Conservation (phyloP, 2,113 vertebrate species). For the Trogon surrucura region DNA sequence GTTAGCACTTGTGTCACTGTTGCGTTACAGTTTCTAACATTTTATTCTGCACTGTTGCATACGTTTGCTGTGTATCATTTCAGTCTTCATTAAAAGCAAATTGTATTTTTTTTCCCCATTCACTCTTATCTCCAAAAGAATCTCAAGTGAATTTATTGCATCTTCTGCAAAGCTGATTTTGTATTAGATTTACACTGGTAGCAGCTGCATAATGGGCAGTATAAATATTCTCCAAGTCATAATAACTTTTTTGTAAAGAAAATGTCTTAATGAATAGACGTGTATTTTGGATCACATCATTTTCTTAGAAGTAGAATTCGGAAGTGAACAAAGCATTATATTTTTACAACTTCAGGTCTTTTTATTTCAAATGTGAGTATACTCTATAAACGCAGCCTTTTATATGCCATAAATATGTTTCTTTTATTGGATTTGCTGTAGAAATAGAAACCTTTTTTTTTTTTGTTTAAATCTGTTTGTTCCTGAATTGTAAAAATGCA, state of each 20-base stretch:
- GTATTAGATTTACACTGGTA: not conserved
- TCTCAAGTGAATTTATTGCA: not conserved
- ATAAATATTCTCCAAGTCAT: not conserved
- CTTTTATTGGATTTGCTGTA: slow-evolving; percentile 70
- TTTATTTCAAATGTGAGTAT: slow-evolving; percentile 49
- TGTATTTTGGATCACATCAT: slow-evolving; percentile 8
- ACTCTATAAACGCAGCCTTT: slow-evolving; percentile 55
- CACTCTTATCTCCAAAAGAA: not conserved
- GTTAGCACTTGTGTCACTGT: not conserved
- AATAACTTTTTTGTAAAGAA: slow-evolving; percentile 1
- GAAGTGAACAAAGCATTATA: slow-evolving; percentile 46
- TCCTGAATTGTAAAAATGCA: slow-evolving; percentile 72
- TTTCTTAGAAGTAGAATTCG: slow-evolving; percentile 35
- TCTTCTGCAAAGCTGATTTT: not conserved
- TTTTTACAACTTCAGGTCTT: slow-evolving; percentile 60
- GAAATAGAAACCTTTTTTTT: slow-evolving; percentile 67
- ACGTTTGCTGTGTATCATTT: not conserved
- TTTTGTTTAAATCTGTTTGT: slow-evolving; percentile 73
- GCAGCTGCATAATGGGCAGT: not conserved
- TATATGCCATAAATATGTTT: slow-evolving; percentile 64
- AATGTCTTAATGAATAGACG: slow-evolving; percentile 11
- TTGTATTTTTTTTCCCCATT: not conserved
- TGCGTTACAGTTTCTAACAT: not conserved
- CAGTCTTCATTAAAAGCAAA: not conserved
- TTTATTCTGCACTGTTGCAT: not conserved